Evolutionary conservation across 2,113 vertebrate species (phyloP), one percentile per base, ranked within the genome.

Genomic region (Nyctereutes procyonoides): DNA sequence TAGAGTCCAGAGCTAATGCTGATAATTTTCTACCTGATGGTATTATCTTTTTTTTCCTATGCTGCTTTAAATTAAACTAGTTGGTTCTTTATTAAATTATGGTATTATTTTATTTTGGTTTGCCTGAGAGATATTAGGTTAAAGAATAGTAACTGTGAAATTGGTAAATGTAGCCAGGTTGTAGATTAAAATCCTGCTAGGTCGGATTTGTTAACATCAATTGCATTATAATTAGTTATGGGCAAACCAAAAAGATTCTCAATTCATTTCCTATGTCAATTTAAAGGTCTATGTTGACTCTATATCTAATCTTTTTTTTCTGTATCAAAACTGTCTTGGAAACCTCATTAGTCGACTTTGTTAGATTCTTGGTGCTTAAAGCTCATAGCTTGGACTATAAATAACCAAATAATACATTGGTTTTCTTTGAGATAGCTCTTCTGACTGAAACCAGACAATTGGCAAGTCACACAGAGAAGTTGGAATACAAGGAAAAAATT

Each of bases 41-140:
- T 82, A 67, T 43, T 65, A 67, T 69, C 65, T 85, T 13, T 67
- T 90, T 53, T 63, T 60, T 58, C 56, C 73, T 28, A 60, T 79
- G n/a, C 16, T 85, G 48, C 58, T 95, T 97, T 83, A 93, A 91
- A 89, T 95, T 96, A 96, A 95, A 28, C 82, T 87, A 87, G 28
- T 95, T 96, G 51, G n/a, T 53, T 88, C 32, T 95, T 96, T 83
- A 96, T 95, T 96, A 98, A 98, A 96, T 96, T 96, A 96, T 97
- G 87, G 94, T 97, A 98, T 97, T 98, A 96, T 98, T 98, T 98
- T 98, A 98, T 98, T 98, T 98, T 98, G 97, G 97, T 98, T 98
- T 98, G 93, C 86, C 97, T 97, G 96, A 91, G 77, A 93, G 88
- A 98, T 94, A 98, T 94, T 98, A 98, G 93, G 97, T 98, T 97